Evolutionary conservation across 1,140 invertebrate genomes (phyloP).

Genomic region (Lordiphosa stackelbergi): DNA sequence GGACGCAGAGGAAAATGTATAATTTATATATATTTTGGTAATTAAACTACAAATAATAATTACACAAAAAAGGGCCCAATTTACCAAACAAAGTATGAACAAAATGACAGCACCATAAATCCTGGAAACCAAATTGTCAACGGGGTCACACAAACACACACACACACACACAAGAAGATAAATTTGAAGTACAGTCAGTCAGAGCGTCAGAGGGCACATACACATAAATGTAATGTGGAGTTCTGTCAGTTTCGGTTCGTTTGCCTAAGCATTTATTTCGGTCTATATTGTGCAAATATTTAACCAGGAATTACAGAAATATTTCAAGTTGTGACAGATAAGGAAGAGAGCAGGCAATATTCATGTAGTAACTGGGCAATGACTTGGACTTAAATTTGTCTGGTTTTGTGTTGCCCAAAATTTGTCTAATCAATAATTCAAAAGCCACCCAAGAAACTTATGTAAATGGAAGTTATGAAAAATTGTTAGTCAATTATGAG

Average conservation of each 20-base stretch:
- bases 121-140: conserved; percentile 27
- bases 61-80: conserved; percentile 4
- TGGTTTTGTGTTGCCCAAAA: no score
- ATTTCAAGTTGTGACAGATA: no score
- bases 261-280: conserved; percentile 11
- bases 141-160: conserved; percentile 1
- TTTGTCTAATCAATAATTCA: no score
- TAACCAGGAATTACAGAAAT: conserved; percentile 15
- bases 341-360: no score
- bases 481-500: no score
- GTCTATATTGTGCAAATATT: conserved; percentile 42
- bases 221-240: conserved; percentile 14
- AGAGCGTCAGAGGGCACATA: not conserved
- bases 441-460: no score
- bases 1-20: conserved; percentile 9
- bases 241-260: conserved; percentile 16
- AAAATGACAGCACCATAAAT: conserved; percentile 19
- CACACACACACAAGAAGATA: conserved; percentile 22
- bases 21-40: conserved; percentile 32
- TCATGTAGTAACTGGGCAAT: no score
- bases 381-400: no score
- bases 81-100: conserved; percentile 3
- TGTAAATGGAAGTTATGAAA: no score
- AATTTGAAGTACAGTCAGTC: conserved; percentile 32
- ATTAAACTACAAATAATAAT: conserved; percentile 51